Evolutionary conservation across 1,140 invertebrate species (phyloP).

Genomic region (Cherax destructor): DNA sequence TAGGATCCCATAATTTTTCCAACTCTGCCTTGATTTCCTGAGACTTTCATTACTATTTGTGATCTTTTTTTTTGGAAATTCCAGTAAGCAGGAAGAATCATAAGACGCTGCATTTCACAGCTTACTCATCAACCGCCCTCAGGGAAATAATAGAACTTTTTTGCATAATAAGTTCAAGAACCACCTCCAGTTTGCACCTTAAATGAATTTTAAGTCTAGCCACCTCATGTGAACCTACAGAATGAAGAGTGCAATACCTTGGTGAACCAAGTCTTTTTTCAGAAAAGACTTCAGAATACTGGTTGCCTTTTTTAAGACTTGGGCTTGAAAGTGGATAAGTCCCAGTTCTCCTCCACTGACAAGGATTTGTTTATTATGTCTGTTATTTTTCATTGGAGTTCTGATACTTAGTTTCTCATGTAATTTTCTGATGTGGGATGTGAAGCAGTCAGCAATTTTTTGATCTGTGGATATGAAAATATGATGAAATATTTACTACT

Average conservation of each 20-base stretch:
- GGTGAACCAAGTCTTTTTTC: too few species aligned
- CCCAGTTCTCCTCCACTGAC: slow-evolving; percentile 18
- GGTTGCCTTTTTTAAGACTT: slow-evolving; percentile 28
- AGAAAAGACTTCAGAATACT: neutral
- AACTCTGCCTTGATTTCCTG: neutral
- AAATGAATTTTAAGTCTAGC: neutral
- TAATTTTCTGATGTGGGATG: neutral
- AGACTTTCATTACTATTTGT: neutral
- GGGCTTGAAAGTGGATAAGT: slow-evolving; percentile 40
- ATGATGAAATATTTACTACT: neutral
- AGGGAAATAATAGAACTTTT: neutral
- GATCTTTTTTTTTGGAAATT: neutral
- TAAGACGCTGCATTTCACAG: slow-evolving; percentile 41
- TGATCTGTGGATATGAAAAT: slow-evolving; percentile 21
- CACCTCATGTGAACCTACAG: neutral
- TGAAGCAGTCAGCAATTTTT: slow-evolving; percentile 1
- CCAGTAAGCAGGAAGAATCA: slow-evolving; percentile 43
- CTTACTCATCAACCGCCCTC: slow-evolving; percentile 71
- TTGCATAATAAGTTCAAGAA: slow-evolving; percentile 28
- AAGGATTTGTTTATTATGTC: neutral
- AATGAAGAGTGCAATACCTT: neutral
- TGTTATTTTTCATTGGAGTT: neutral
- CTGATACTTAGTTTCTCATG: neutral
- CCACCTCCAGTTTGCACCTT: neutral
- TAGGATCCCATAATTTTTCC: slow-evolving; percentile 53